These are phyloP conservation scores for Trematocara marginatum DNA, from an alignment of 2,113 vertebrate species.

Conservation along the genomic window DNA sequence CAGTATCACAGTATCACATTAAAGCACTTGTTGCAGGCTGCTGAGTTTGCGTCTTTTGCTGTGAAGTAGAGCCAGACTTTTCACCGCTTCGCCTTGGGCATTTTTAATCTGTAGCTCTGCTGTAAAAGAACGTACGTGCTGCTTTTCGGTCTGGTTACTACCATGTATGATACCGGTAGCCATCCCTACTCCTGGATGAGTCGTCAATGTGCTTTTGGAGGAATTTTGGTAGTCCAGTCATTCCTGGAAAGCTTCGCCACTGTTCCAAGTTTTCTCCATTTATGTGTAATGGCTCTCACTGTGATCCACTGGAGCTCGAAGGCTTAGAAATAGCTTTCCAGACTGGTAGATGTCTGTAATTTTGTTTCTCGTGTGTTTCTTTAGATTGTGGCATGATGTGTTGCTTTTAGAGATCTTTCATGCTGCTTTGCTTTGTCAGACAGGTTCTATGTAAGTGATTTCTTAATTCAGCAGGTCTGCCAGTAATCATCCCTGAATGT, in stretches of 20 bases:
- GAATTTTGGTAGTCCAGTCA: not conserved
- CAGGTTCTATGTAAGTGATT: not conserved
- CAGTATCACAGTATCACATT: not conserved
- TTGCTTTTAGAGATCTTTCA: not conserved
- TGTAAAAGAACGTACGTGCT: fast-evolving
- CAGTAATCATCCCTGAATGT: not conserved
- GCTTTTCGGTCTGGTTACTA: not conserved
- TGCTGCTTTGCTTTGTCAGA: not conserved
- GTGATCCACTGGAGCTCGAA: not conserved
- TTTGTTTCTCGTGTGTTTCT: not conserved
- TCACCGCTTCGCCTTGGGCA: not conserved
- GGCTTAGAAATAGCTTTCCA: not conserved
- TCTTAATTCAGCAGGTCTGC: not conserved
- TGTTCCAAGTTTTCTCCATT: not conserved
- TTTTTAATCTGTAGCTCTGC: not conserved
- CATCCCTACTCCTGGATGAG: not conserved
- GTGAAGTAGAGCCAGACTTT: not conserved
- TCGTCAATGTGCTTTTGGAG: not conserved
- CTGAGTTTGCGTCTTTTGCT: not conserved
- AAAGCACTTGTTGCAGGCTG: not conserved
- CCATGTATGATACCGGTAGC: not conserved
- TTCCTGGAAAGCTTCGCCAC: not conserved
- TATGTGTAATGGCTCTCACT: not conserved
- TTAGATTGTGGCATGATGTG: not conserved
- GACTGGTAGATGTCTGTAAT: not conserved